A percentile compares a stretch with the other conserved stretches of the same genome.
phyloP scores from a whole-genome alignment of 2,797 vertebrate genomes.

The Australoheros facetus region DNA sequence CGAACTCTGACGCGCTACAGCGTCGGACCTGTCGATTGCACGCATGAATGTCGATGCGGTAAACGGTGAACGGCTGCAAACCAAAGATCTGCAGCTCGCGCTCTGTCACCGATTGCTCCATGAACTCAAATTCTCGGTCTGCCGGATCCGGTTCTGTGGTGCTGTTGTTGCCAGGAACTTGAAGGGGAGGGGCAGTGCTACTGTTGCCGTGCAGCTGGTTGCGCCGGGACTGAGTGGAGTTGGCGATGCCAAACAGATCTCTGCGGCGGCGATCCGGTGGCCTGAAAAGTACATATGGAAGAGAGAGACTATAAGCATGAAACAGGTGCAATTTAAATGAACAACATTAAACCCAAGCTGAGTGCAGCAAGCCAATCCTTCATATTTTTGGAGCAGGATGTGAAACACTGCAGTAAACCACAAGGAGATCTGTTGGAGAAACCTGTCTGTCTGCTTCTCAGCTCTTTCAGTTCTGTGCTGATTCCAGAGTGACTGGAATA shows the following conservation, averaged over 20 bases:
- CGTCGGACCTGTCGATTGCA: constrained; percentile 92
- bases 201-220: constrained; percentile 67
- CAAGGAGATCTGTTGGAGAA: neutral
- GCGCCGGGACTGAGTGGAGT: constrained; percentile 77
- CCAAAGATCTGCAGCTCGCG: constrained; percentile 88
- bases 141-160: constrained; percentile 72
- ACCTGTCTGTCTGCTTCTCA: neutral
- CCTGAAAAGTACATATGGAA: constrained; percentile 42
- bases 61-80: constrained; percentile 92
- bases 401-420: neutral
- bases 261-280: constrained; percentile 87
- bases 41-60: constrained; percentile 96
- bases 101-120: constrained; percentile 86
- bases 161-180: constrained; percentile 73
- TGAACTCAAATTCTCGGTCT: constrained; percentile 86
- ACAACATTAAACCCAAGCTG: neutral
- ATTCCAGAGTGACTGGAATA: constrained; percentile 7
- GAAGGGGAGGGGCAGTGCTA: constrained; percentile 65
- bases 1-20: constrained; percentile 93
- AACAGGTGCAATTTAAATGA: neutral
- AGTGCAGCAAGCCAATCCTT: neutral
- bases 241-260: constrained; percentile 85
- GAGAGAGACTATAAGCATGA: neutral
- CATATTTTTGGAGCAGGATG: neutral
- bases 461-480: neutral